Conservation (phyloP, 2,888 invertebrate species). For the Pristionchus maxplancki region DNA sequence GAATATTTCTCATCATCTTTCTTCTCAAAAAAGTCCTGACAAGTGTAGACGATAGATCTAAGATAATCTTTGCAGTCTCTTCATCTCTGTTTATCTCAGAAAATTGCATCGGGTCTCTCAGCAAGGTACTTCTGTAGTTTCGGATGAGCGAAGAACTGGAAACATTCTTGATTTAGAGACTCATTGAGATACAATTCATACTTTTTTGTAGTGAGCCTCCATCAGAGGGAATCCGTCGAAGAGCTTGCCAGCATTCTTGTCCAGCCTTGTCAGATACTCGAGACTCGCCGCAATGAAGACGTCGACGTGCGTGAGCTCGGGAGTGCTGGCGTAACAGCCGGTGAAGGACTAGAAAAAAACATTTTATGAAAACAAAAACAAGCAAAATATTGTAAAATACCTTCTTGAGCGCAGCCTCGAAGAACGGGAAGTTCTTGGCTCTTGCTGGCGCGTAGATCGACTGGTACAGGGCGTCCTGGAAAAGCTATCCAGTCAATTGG, state of each 20-base stretch:
- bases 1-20: no score
- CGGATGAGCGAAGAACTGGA: slow-evolving; percentile 44
- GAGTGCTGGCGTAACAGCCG: neutral
- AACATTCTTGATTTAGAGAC: neutral
- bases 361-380: neutral
- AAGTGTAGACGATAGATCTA: no score
- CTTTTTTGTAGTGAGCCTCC: neutral
- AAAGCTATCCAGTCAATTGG: no score
- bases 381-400: neutral
- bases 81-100: no score
- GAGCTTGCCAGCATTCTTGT: neutral
- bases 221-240: slow-evolving; percentile 20
- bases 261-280: neutral
- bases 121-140: slow-evolving; percentile 8
- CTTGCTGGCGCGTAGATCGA: neutral
- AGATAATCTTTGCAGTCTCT: no score
- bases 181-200: neutral
- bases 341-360: neutral
- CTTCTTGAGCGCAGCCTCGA: neutral
- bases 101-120: neutral
- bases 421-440: neutral
- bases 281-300: neutral
- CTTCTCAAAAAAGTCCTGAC: no score
- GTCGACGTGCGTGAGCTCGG: neutral
- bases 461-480: neutral